These are phyloP conservation scores for Phalloptychus januarius DNA, from an alignment of 2,797 vertebrate species.

Conservation along the genomic window DNA sequence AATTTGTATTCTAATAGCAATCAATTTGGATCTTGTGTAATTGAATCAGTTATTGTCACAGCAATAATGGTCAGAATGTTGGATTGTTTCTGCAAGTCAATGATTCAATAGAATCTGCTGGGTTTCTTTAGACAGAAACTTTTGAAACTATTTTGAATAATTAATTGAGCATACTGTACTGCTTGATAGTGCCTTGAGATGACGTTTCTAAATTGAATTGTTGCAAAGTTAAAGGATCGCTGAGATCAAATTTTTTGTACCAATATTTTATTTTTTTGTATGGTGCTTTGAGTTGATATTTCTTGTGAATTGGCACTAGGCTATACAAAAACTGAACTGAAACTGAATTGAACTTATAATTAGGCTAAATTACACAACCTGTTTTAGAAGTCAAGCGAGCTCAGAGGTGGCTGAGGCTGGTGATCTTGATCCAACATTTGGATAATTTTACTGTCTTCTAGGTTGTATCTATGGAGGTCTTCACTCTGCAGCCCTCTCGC, in stretches of 20 bases:
- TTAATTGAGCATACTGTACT: no score
- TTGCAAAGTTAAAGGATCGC: background rate
- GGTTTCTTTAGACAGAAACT: no score
- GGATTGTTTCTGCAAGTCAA: background rate
- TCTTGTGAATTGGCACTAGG: background rate
- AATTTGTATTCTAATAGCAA: background rate
- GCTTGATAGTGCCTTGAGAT: no score
- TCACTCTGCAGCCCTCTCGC: constrained; percentile 34
- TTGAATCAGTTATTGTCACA: background rate
- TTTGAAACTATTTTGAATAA: no score
- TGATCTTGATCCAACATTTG: constrained; percentile 46
- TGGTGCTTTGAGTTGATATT: background rate
- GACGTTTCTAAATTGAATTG: background rate
- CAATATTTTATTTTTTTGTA: background rate
- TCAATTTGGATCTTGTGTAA: background rate
- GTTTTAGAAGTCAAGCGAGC: constrained; percentile 1
- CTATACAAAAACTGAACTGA: background rate
- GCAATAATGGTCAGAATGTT: background rate
- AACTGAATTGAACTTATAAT: background rate
- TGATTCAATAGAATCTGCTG: no score
- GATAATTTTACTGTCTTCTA: constrained; percentile 48
- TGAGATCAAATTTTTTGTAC: background rate
- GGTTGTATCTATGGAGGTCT: constrained; percentile 56
- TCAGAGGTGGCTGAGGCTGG: constrained; percentile 36
- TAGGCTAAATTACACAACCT: background rate